Conservation (phyloP, 2,797 vertebrate species). For the Rhabdophis nuchalis region DNA sequence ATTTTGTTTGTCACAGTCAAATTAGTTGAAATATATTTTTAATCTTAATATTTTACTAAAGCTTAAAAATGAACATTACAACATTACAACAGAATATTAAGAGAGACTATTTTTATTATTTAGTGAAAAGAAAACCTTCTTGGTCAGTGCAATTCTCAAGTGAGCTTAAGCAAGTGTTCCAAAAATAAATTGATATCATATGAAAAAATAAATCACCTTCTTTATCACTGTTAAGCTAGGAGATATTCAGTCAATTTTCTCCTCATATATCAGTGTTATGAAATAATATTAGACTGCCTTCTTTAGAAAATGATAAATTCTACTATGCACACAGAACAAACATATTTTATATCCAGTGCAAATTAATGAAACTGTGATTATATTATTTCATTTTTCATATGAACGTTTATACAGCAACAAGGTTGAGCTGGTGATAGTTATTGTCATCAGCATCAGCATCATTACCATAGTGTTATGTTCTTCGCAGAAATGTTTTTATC, state of each 20-base stretch:
- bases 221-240: neutral
- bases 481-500: neutral
- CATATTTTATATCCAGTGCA: constrained; percentile 9
- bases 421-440: neutral
- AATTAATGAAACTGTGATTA: constrained; percentile 5
- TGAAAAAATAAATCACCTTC: constrained; percentile 11
- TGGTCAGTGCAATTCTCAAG: neutral
- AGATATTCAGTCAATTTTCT: constrained; percentile 4
- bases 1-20: constrained; percentile 67
- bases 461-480: neutral
- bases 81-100: constrained; percentile 60
- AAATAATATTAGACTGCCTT: constrained; percentile 7
- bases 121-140: neutral
- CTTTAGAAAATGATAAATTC: neutral
- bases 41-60: constrained; percentile 64
- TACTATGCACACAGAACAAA: constrained; percentile 1
- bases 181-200: neutral
- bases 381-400: constrained; percentile 15
- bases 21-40: constrained; percentile 67
- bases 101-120: neutral
- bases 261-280: neutral
- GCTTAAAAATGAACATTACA: constrained; percentile 58
- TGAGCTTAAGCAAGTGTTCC: neutral
- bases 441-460: neutral
- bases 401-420: neutral